A percentile compares a stretch with the other conserved stretches of the same genome.
Evolutionary conservation across 2,797 vertebrate species (phyloP).

Genomic region (Cottoperca gobio): DNA sequence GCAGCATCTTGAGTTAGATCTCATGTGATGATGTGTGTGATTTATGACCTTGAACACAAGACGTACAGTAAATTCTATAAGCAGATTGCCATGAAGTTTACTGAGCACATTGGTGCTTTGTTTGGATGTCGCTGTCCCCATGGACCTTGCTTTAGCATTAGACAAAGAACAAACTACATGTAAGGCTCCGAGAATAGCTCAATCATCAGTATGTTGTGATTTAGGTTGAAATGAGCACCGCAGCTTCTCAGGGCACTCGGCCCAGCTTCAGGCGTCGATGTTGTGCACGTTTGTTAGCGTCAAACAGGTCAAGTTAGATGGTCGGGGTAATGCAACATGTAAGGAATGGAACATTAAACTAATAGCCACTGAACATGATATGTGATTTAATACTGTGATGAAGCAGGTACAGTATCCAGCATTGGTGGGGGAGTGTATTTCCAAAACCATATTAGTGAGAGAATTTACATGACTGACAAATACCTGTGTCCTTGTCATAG

Average conservation of each 20-base stretch:
- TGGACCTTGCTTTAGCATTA: slow-evolving; percentile 30
- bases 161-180: slow-evolving; percentile 10
- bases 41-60: slow-evolving; percentile 25
- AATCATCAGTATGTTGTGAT: slow-evolving; percentile 10
- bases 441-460: background rate
- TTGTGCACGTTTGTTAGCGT: background rate
- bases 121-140: slow-evolving; percentile 27
- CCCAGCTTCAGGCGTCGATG: background rate
- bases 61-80: slow-evolving; percentile 36
- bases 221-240: slow-evolving; percentile 25
- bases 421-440: background rate
- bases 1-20: background rate
- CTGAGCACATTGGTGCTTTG: slow-evolving; percentile 19
- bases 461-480: slow-evolving; percentile 18
- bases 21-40: slow-evolving; percentile 8
- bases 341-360: background rate
- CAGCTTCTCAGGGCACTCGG: background rate
- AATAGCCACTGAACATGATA: no score
- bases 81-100: slow-evolving; percentile 35
- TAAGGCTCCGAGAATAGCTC: background rate
- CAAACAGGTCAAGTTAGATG: background rate
- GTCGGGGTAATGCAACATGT: no score
- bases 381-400: no score
- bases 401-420: no score
- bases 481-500: background rate